Conservation (phyloP, 2,113 vertebrate genomes). For the Mustelus asterias region DNA sequence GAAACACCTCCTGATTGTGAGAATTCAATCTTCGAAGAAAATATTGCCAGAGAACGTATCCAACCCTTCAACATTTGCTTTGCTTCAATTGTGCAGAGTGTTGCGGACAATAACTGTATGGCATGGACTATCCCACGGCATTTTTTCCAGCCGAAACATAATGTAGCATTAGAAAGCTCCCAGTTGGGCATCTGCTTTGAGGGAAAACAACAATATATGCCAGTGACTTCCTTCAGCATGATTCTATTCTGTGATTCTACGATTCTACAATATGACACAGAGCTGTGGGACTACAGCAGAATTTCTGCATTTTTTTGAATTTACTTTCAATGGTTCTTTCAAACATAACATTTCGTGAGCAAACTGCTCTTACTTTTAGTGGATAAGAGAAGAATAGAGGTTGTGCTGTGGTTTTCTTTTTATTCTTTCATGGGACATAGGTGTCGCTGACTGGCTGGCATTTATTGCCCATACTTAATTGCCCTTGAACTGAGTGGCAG, state of each 20-base stretch:
- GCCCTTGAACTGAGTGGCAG: too few species aligned
- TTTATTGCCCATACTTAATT: too few species aligned
- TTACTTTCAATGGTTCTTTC: not conserved
- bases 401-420: not conserved
- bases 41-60: not conserved
- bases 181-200: not conserved
- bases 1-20: not conserved
- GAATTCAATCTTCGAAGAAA: not conserved
- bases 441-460: too few species aligned
- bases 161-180: not conserved
- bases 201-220: not conserved
- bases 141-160: not conserved
- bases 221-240: too few species aligned
- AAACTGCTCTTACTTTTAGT: not conserved
- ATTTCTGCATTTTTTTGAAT: not conserved
- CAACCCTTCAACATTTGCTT: not conserved
- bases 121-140: not conserved
- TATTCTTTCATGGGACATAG: not conserved
- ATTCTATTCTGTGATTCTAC: too few species aligned
- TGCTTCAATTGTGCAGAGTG: not conserved
- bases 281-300: not conserved
- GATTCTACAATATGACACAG: too few species aligned
- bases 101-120: not conserved
- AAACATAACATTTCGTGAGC: not conserved
- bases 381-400: not conserved